phyloP scores from a whole-genome alignment of 2,888 invertebrate genomes.

The Drosophila fungiperda region DNA sequence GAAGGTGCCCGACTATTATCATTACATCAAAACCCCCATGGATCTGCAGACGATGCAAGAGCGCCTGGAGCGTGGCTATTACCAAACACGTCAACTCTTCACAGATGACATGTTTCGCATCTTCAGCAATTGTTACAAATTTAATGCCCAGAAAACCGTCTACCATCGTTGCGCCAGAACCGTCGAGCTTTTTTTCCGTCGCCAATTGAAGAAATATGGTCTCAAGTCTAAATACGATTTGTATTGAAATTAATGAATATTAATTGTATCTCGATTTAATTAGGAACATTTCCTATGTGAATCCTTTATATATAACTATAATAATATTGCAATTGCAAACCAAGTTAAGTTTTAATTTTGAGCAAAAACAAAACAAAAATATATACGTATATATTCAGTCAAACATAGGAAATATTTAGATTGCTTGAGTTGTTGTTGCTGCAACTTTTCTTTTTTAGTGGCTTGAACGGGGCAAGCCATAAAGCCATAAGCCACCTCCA shows the following conservation, averaged over 20 bases:
- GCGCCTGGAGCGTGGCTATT: conserved; percentile 87
- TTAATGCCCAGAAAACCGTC: conserved; percentile 96
- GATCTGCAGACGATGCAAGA: conserved; percentile 88
- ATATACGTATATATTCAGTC: neutral
- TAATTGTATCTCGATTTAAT: neutral
- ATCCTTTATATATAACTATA: neutral
- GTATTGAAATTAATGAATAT: neutral
- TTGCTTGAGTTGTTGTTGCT: neutral
- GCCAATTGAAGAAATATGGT: conserved; percentile 87
- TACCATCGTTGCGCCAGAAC: conserved; percentile 96
- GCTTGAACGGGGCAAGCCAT: neutral
- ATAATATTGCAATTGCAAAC: neutral
- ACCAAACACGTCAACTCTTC: conserved; percentile 94
- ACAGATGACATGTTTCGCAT: conserved; percentile 98
- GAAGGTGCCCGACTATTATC: conserved; percentile 97
- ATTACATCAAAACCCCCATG: conserved; percentile 98
- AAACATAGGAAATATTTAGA: neutral
- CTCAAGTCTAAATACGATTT: too few relatives aligned
- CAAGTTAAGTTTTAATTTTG: neutral
- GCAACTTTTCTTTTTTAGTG: neutral
- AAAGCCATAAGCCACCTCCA: neutral
- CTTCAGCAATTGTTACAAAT: conserved; percentile 97
- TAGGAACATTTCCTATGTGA: neutral
- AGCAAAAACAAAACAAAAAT: neutral
- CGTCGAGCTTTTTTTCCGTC: conserved; percentile 95